phyloP scores from a whole-genome alignment of 2,113 vertebrate genomes.

The Hemibates koningsi region DNA sequence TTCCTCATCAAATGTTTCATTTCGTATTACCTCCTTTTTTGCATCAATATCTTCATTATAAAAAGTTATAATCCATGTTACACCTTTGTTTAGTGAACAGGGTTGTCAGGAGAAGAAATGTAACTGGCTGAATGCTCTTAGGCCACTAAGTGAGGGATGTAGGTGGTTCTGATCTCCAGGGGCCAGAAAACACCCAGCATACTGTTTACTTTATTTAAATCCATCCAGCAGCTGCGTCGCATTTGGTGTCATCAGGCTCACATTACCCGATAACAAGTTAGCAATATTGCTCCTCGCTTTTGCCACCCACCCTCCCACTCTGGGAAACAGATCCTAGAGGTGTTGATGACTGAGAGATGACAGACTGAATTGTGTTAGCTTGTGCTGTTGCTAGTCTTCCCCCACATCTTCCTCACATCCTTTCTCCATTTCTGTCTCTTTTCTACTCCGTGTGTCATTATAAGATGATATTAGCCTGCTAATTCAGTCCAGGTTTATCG shows the following conservation, averaged over 20 bases:
- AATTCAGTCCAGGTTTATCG: slow-evolving; percentile 18
- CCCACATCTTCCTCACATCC: not conserved
- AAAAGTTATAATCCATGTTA: not conserved
- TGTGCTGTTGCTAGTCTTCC: not conserved
- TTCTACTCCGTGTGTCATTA: not conserved
- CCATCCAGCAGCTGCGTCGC: not conserved
- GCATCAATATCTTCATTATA: not conserved
- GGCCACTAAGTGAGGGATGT: not conserved
- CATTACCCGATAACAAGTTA: not conserved
- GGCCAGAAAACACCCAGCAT: not conserved
- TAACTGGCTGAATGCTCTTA: not conserved
- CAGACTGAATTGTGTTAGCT: not conserved
- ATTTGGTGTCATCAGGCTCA: not conserved
- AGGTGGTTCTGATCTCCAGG: not conserved
- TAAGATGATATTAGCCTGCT: not conserved
- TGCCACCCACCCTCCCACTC: not conserved
- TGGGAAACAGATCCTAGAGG: not conserved
- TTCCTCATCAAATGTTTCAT: not conserved
- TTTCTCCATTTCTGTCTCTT: not conserved
- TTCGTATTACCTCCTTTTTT: not conserved
- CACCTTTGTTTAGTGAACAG: not conserved
- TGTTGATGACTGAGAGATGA: slow-evolving; percentile 9
- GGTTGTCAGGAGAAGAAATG: not conserved
- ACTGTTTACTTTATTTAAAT: not conserved
- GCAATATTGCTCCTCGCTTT: not conserved